Conservation (phyloP, 2,113 vertebrate genomes). For the Corvus moneduloides region DNA sequence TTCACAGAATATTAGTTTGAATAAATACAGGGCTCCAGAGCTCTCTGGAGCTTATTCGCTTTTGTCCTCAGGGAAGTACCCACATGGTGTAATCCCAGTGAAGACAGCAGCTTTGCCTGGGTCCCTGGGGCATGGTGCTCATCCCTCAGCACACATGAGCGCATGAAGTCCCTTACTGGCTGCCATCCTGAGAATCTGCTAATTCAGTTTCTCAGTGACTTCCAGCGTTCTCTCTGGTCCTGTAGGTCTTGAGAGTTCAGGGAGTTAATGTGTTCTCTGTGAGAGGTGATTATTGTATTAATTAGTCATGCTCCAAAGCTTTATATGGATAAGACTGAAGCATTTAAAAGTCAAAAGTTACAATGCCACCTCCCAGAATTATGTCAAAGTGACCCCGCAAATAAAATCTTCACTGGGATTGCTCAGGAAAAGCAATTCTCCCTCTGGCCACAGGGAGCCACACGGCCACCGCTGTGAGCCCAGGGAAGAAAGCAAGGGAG, state of each 20-base stretch:
- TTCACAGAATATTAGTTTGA: neutral
- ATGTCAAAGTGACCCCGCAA: neutral
- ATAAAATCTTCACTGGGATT: neutral
- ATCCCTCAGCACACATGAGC: neutral
- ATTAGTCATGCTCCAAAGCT: conserved; percentile 4
- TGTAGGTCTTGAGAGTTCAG: neutral
- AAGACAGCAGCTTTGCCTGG: neutral
- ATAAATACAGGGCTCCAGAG: neutral
- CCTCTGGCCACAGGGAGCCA: conserved; percentile 14
- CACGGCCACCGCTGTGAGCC: neutral
- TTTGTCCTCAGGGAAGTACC: neutral
- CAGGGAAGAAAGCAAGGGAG: neutral
- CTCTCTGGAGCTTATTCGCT: neutral
- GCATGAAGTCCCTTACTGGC: neutral
- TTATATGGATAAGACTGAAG: neutral
- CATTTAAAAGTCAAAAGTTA: neutral
- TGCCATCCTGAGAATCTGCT: neutral
- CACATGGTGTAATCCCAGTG: neutral
- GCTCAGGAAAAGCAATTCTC: neutral
- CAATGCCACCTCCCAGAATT: neutral
- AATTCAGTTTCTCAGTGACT: neutral
- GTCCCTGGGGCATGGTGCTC: neutral
- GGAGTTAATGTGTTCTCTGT: conserved; percentile 9
- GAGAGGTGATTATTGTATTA: conserved; percentile 9
- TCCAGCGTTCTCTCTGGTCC: neutral